Evolutionary conservation across 2,113 vertebrate species (phyloP).

Genomic region (Bujurquina vittata): DNA sequence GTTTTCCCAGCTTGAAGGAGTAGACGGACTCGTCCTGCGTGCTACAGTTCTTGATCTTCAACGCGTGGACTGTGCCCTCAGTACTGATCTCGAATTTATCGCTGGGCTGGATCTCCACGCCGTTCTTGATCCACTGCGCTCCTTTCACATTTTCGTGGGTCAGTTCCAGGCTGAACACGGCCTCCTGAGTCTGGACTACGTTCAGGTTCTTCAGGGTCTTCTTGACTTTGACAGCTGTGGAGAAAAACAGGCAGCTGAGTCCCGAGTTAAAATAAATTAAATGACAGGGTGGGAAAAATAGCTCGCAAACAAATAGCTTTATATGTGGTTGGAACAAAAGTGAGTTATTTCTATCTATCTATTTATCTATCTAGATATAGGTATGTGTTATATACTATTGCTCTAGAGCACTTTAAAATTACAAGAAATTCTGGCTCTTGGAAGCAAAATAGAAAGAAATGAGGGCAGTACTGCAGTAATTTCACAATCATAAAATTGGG

Average conservation of each 20-base stretch:
- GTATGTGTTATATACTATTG: no score
- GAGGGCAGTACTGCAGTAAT: no score
- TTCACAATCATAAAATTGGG: neutral
- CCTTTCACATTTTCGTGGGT: slow-evolving; percentile 92
- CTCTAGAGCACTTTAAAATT: no score
- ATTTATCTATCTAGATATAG: no score
- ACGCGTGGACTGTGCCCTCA: slow-evolving; percentile 84
- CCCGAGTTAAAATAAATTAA: neutral
- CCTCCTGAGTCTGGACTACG: slow-evolving; percentile 93
- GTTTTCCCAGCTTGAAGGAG: slow-evolving; percentile 94
- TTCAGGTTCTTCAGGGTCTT: slow-evolving; percentile 96
- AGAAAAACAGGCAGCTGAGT: slow-evolving; percentile 4
- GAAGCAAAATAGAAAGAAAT: no score
- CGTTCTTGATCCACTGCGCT: slow-evolving; percentile 96
- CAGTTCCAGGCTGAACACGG: slow-evolving; percentile 90
- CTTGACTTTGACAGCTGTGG: slow-evolving; percentile 94
- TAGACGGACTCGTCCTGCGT: slow-evolving; percentile 93
- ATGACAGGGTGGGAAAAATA: no score
- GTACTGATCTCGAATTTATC: slow-evolving; percentile 90
- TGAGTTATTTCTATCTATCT: no score
- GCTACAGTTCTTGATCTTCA: slow-evolving; percentile 89
- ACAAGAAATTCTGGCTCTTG: no score
- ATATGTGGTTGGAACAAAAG: no score
- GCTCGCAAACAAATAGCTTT: no score
- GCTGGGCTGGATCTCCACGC: slow-evolving; percentile 85